Base-by-base conservation (phyloP, 2,888 invertebrate genomes). In the Tanypteryx hageni region DNA sequence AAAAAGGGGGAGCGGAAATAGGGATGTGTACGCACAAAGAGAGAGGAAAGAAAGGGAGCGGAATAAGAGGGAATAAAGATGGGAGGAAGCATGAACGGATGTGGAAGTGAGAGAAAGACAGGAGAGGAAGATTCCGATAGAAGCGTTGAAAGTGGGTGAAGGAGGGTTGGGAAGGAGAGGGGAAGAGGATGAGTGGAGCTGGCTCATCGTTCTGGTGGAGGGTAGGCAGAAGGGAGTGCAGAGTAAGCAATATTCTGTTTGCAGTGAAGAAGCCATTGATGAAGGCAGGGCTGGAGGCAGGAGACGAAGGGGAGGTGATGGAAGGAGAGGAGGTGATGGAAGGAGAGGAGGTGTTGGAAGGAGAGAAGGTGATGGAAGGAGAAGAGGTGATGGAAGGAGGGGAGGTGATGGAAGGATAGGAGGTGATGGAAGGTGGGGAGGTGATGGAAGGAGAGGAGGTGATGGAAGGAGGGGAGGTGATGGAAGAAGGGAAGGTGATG, bases 171-270 rank as follows among this genome's bases (percentile, higher is more conserved):
- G 5, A 5, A 44, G 44, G 44, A 44, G 44, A 5, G 64, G 5
- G 64, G 5, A 7, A 64, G 16, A 2, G 14, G 14, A 7, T 3
- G 82, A 82, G 82, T 82, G 82, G 82, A 14, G 14, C 11, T 18
- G 31, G 14, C 14, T 14, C 76, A 10, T 76, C 44, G 11, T 82
- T 44, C 31, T 0, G 14, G 10, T 22, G 81, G 10, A 22, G 27
- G 22, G 7, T 22, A n/a, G 81, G 22, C 14, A 3, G 56, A 18
- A 57, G 57, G 83, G 0, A 83, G 18, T 44, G 83, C 83, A 27
- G 57, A 83, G 83, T 83, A 83, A 83, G 83, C 83, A 44, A 57
- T 83, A 83, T 83, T 83, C 83, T 83, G 83, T 83, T 83, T 83
- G 83, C 83, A 57, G 56, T 56, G 83, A 57, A 83, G 83, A 83